phyloP scores from a whole-genome alignment of 2,888 invertebrate species.

The Heliothis peltigera region DNA sequence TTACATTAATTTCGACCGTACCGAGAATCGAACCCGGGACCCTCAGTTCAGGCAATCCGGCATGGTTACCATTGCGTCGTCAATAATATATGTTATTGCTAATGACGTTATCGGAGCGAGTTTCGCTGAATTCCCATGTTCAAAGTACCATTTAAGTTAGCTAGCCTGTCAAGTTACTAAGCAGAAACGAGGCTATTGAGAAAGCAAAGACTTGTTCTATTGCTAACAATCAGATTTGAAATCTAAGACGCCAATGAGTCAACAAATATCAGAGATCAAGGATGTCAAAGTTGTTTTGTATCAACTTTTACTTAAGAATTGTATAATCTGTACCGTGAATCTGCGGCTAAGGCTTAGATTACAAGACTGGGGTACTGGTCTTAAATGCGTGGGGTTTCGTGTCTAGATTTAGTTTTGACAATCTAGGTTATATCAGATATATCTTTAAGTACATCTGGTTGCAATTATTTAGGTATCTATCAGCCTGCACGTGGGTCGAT shows the following conservation, averaged over 20 bases:
- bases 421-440: conserved; percentile 7
- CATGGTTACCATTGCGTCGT: too few species aligned
- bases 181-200: conserved; percentile 37
- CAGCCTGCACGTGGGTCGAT: neutral
- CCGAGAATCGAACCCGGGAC: too few species aligned
- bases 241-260: conserved; percentile 54
- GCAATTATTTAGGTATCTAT: conserved; percentile 14
- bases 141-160: conserved; percentile 22
- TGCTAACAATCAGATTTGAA: conserved; percentile 44
- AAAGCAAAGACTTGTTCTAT: conserved; percentile 44
- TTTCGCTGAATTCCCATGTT: conserved; percentile 21
- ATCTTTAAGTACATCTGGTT: conserved; percentile 11
- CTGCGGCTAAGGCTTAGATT: conserved; percentile 20
- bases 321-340: conserved; percentile 40
- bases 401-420: conserved; percentile 22
- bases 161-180: conserved; percentile 15
- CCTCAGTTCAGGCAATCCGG: too few species aligned
- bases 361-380: conserved; percentile 2
- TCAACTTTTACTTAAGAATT: conserved; percentile 46
- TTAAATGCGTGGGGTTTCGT: conserved; percentile 33
- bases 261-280: conserved; percentile 56
- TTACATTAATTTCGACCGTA: too few species aligned
- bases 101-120: conserved; percentile 27
- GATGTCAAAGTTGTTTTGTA: conserved; percentile 48
- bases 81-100: conserved; percentile 48